Evolutionary conservation across 2,888 invertebrate genomes (phyloP), one percentile per base, ranked within the genome.

Genomic region (Drosophila rellima): DNA sequence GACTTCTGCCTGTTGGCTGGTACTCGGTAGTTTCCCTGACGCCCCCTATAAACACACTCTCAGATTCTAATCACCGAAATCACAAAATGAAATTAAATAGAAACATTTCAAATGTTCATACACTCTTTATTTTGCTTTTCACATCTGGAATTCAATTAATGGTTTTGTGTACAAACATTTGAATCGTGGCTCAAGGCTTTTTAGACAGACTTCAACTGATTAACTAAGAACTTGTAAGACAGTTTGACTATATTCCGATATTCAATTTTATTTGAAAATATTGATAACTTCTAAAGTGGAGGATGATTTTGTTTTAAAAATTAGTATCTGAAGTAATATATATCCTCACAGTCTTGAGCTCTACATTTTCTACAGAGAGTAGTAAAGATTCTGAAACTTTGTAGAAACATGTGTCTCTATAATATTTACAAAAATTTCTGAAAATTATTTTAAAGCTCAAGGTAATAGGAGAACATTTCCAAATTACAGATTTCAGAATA

Each of bases 21-120:
- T 17, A 26, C 63, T 74, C 78, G 70, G 79, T 75, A 75, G 75
- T 75, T 78, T 37, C 54, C 35, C 57, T 54, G 57, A 75, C 75
- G 75, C 79, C 75, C 75, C 79, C 75, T 57, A 69, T 74, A 74
- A 74, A 75, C 23, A 69, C 52, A 56, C 54, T 39, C 35, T 60
- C 20, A 74, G 74, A 78, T 70, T 69, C 52, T 42, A 33, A 74
- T 55, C 70, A 48, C 15, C 33, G 2, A 47, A 59, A 48, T 48
- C 48, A 31, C 11, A 18, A 31, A 29, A 33, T 8, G 8, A 13
- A 68, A 54, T 17, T 17, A 33, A 44, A 42, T 42, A 33, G 26
- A 47, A 55, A 52, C 31, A 44, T 42, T 52, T 52, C 2, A 23
- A 42, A 52, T 35, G 33, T 1, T 17, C 20, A 15, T 3, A 31